Evolutionary conservation across 2,113 vertebrate genomes (phyloP).

Genomic region (Gila orcuttii): DNA sequence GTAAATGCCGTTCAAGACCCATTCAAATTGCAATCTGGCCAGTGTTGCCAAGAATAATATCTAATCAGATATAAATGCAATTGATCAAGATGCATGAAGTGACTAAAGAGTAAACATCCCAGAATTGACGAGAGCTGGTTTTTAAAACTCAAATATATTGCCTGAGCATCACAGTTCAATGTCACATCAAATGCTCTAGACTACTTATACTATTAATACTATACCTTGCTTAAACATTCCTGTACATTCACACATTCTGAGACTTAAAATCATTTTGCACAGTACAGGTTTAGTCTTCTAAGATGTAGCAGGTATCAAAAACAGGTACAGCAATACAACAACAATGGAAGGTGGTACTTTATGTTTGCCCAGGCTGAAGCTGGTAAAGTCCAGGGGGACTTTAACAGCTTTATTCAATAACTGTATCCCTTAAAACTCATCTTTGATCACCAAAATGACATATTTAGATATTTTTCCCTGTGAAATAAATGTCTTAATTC

Average conservation of each 20-base stretch:
- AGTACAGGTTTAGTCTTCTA: neutral
- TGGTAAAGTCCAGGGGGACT: neutral
- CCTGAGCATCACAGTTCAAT: neutral
- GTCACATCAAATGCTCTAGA: neutral
- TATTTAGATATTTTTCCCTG: too few relatives aligned
- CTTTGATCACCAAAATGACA: too few relatives aligned
- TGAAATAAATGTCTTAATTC: too few relatives aligned
- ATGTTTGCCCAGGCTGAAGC: neutral
- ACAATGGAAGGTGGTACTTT: neutral
- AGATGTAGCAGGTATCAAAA: neutral
- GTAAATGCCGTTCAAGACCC: neutral
- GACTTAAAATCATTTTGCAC: neutral
- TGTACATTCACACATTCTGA: neutral
- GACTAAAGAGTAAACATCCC: neutral
- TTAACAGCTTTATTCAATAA: too few relatives aligned
- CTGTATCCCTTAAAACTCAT: too few relatives aligned
- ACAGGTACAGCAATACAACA: neutral
- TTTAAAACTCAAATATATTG: neutral
- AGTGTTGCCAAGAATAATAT: neutral
- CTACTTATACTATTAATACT: neutral
- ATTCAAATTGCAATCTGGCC: neutral
- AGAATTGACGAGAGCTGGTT: neutral
- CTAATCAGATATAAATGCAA: neutral
- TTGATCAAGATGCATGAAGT: slow-evolving; percentile 4
- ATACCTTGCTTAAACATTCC: neutral